phyloP scores from a whole-genome alignment of 1,140 invertebrate genomes.

The Platorchestia sp. region DNA sequence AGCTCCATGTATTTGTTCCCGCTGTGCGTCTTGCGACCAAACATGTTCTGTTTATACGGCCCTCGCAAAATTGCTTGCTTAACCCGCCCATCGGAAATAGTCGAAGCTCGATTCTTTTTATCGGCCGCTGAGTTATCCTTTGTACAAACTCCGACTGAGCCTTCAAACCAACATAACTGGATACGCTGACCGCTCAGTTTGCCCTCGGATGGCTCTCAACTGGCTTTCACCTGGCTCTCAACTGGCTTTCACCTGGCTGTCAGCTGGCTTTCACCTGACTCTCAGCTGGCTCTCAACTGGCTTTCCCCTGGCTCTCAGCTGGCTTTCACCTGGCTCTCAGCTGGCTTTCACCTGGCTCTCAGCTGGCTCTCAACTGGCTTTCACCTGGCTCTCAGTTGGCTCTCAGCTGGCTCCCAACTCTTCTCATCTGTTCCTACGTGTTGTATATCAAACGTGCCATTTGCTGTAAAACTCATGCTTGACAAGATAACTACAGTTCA shows the following conservation, averaged over 20 bases:
- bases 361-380: neutral
- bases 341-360: neutral
- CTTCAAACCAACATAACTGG: conserved; percentile 33
- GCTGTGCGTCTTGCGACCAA: conserved; percentile 14
- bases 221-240: neutral
- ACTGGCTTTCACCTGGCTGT: too few species aligned
- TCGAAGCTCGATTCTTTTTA: conserved; percentile 27
- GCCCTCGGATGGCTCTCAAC: neutral
- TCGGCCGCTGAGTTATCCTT: neutral
- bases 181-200: too few species aligned
- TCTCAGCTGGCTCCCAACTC: too few species aligned
- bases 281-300: too few species aligned
- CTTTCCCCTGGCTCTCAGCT: neutral
- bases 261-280: neutral
- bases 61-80: conserved; percentile 39
- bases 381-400: neutral
- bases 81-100: neutral
- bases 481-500: neutral
- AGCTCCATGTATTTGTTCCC: conserved; percentile 32
- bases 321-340: neutral
- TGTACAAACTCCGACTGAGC: conserved; percentile 4
- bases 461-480: neutral
- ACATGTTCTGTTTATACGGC: conserved; percentile 22
- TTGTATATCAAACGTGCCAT: neutral
- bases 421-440: neutral